These are phyloP conservation scores for Microctenopoma lineatum DNA, from an alignment of 2,797 vertebrate species.

Conservation along the genomic window DNA sequence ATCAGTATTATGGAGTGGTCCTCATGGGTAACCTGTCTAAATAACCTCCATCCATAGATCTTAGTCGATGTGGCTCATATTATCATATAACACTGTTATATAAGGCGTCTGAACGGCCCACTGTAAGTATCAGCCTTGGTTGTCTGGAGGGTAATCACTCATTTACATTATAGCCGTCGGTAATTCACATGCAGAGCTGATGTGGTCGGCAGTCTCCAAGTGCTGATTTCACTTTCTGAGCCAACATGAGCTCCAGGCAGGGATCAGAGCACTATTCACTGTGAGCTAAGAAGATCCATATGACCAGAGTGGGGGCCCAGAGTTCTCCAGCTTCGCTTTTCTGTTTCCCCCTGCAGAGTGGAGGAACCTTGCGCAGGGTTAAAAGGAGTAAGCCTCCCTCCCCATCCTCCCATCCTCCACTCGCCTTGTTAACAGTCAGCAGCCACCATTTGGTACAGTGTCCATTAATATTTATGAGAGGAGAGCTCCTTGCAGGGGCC, in stretches of 20 bases:
- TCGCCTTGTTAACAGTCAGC: slow-evolving; percentile 55
- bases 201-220: slow-evolving; percentile 21
- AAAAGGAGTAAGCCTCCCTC: slow-evolving; percentile 29
- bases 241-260: slow-evolving; percentile 29
- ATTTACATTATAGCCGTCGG: slow-evolving; percentile 19
- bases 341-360: slow-evolving; percentile 37
- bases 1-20: slow-evolving; percentile 17
- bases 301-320: slow-evolving; percentile 29
- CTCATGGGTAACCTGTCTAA: background rate
- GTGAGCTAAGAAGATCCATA: slow-evolving; percentile 53
- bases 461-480: slow-evolving; percentile 77
- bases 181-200: slow-evolving; percentile 35
- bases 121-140: slow-evolving; percentile 6
- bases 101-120: slow-evolving; percentile 41
- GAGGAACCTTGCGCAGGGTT: slow-evolving; percentile 34
- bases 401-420: slow-evolving; percentile 25
- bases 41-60: no score
- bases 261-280: slow-evolving; percentile 27
- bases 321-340: slow-evolving; percentile 31
- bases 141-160: slow-evolving; percentile 25
- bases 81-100: slow-evolving; percentile 57
- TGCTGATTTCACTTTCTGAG: slow-evolving; percentile 26
- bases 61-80: slow-evolving; percentile 10
- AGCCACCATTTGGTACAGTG: slow-evolving; percentile 56
- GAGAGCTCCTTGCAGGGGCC: slow-evolving; percentile 52